Conservation (phyloP, 2,113 vertebrate genomes). For the Passerina amoena region DNA sequence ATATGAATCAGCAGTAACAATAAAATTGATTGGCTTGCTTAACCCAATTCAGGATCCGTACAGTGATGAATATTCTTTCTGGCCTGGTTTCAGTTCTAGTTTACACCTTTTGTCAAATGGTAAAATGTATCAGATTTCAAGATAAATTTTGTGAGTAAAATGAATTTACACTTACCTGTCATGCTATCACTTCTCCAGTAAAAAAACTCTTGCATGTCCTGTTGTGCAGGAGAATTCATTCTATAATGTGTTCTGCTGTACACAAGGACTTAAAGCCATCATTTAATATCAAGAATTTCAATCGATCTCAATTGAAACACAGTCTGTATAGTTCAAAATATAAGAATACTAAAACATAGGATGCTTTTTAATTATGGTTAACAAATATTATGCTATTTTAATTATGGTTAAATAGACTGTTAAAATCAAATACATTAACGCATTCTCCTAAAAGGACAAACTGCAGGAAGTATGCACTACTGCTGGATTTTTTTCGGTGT, state of each 20-base stretch:
- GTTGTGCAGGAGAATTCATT: neutral
- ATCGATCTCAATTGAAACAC: neutral
- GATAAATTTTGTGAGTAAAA: neutral
- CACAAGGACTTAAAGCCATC: neutral
- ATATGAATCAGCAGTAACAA: neutral
- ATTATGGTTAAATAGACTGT: neutral
- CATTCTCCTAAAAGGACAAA: neutral
- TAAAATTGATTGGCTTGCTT: conserved; percentile 16
- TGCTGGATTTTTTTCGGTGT: neutral
- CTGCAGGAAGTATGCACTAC: neutral
- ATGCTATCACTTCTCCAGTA: neutral
- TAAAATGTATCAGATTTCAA: neutral
- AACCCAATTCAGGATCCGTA: neutral
- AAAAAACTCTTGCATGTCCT: neutral
- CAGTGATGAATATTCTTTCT: neutral
- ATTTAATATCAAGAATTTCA: neutral
- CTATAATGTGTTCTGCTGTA: neutral
- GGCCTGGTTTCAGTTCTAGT: neutral
- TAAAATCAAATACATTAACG: neutral
- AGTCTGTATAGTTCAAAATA: neutral
- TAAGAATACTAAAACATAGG: neutral
- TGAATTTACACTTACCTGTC: neutral
- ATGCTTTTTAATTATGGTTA: neutral
- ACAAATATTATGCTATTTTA: neutral
- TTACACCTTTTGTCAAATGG: neutral